Evolutionary conservation across 2,113 vertebrate genomes (phyloP).

Genomic region (Sprattus sprattus): DNA sequence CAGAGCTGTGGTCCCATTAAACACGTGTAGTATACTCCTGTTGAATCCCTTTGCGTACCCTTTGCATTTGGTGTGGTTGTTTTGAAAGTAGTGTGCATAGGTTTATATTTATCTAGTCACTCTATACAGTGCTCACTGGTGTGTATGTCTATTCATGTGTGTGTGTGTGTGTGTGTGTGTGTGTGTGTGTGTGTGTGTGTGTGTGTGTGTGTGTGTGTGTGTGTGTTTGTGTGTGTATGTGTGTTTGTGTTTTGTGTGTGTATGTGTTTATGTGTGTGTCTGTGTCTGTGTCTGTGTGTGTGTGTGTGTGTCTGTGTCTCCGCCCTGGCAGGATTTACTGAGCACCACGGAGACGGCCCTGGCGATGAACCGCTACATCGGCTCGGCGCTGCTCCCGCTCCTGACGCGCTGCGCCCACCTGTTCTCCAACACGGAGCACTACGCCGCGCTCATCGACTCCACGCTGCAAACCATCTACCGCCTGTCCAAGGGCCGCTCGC

Average conservation of each 20-base stretch:
- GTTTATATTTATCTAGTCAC: neutral
- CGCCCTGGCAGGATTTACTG: constrained; percentile 78
- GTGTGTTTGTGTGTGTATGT: no score
- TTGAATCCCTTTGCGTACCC: neutral
- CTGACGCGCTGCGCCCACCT: constrained; percentile 93
- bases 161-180: neutral
- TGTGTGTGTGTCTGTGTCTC: neutral
- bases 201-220: no score
- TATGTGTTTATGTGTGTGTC: no score
- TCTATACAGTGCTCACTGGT: neutral
- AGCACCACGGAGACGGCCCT: constrained; percentile 92
- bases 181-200: neutral
- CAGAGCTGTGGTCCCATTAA: neutral
- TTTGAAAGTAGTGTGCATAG: neutral
- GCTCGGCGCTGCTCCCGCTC: constrained; percentile 88
- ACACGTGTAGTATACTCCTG: neutral
- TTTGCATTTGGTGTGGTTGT: neutral
- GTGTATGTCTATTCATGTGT: neutral
- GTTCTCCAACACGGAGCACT: constrained; percentile 89
- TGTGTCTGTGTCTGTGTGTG: neutral
- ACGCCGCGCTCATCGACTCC: constrained; percentile 84
- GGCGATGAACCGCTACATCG: constrained; percentile 91
- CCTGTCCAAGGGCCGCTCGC: constrained; percentile 92
- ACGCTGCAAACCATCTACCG: constrained; percentile 93
- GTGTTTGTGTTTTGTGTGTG: no score